Percentiles rank a stretch among this genome's conserved stretches.
Conservation (phyloP, 2,113 vertebrate species). For the Tragelaphus imberbis region DNA sequence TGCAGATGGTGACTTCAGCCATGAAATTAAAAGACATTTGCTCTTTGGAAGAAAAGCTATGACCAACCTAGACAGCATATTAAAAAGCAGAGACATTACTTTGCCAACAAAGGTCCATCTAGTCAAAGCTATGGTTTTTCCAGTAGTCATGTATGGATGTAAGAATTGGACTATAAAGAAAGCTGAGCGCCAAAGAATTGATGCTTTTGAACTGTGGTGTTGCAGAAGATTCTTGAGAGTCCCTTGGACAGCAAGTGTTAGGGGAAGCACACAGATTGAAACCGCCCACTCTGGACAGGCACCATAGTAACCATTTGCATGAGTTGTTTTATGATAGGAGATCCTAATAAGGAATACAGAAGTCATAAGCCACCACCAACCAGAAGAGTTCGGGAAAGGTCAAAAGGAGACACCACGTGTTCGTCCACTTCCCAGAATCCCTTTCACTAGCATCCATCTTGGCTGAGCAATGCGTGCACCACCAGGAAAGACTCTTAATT, state of each 20-base stretch:
- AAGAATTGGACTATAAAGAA: background rate
- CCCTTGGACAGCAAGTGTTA: background rate
- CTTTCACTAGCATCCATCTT: no score
- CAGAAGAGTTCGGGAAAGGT: no score
- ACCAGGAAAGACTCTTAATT: no score
- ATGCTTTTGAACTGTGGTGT: background rate
- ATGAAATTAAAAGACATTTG: background rate
- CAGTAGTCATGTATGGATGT: background rate
- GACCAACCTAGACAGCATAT: background rate
- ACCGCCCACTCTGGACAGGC: no score
- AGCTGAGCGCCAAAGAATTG: accelerated
- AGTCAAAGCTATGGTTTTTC: background rate
- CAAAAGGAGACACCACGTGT: no score
- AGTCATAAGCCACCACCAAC: no score
- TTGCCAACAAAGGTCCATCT: background rate
- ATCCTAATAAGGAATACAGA: no score
- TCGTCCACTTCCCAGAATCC: no score
- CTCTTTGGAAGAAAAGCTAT: background rate
- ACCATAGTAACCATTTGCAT: no score
- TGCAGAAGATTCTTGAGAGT: background rate
- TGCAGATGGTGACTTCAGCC: background rate
- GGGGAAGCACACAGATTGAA: no score
- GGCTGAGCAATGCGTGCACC: no score
- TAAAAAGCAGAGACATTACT: background rate
- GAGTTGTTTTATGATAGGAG: no score